phyloP scores from a whole-genome alignment of 2,113 vertebrate species.

The Gracilinanus agilis region DNA sequence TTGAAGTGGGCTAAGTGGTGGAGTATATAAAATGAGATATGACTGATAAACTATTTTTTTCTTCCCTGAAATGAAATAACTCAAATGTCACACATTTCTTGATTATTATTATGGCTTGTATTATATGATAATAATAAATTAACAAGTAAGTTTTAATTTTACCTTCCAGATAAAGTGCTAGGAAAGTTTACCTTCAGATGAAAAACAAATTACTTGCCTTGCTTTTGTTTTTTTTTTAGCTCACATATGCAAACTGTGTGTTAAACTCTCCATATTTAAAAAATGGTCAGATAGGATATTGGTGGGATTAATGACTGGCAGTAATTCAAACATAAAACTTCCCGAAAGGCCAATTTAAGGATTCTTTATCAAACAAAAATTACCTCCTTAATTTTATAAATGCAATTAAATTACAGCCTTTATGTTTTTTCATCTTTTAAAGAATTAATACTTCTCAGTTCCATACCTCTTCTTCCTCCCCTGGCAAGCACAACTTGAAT shows the following conservation, averaged over 20 bases:
- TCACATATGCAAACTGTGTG: not conserved
- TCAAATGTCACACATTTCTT: not conserved
- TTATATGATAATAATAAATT: not conserved
- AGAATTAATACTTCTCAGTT: slow-evolving; percentile 10
- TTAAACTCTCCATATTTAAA: not conserved
- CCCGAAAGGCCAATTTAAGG: not conserved
- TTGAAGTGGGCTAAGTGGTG: slow-evolving; percentile 37
- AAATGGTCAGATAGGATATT: not conserved
- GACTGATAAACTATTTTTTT: not conserved
- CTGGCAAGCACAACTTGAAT: not conserved
- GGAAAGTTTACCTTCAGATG: not conserved
- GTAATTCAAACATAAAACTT: not conserved
- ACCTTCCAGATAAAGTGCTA: not conserved
- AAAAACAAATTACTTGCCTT: not conserved
- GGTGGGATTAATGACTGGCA: not conserved
- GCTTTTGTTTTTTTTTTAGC: not conserved
- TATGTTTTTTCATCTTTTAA: not conserved
- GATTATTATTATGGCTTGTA: not conserved
- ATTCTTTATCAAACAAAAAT: not conserved
- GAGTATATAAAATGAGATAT: not conserved
- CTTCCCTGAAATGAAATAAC: not conserved
- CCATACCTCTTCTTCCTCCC: not conserved
- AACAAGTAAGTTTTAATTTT: not conserved
- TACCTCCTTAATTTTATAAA: not conserved
- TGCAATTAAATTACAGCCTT: not conserved